Conservation (phyloP, 2,888 invertebrate species). For the Drosophila meridiana region DNA sequence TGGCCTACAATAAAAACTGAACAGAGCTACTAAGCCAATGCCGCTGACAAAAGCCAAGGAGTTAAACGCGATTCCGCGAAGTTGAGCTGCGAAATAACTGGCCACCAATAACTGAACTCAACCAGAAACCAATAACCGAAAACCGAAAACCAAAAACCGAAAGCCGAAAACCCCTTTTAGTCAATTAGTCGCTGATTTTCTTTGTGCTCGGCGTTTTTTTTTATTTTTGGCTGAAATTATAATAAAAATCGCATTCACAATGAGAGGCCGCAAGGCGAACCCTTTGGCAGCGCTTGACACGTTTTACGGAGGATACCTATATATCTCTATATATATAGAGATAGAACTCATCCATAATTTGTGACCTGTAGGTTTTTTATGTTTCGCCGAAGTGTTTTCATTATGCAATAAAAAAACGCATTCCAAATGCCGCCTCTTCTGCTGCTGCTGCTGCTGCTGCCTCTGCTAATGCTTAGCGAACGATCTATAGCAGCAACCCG, state of each 20-base stretch:
- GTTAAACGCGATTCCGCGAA: conserved; percentile 44
- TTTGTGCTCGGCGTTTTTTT: conserved; percentile 42
- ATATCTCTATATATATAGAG: background rate
- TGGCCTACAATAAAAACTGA: conserved; percentile 34
- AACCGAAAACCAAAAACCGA: conserved; percentile 48
- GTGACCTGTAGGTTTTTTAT: conserved; percentile 35
- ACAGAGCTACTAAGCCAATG: conserved; percentile 29
- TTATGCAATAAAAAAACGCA: conserved; percentile 74
- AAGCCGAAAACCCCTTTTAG: conserved; percentile 68
- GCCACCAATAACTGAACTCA: conserved; percentile 10
- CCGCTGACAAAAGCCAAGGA: conserved; percentile 40
- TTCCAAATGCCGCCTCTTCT: background rate
- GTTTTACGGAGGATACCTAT: conserved; percentile 3
- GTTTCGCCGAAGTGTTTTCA: conserved; percentile 67
- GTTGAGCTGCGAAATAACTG: background rate
- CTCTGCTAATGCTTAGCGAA: background rate
- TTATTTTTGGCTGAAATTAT: conserved; percentile 48
- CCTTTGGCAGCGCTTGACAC: conserved; percentile 34
- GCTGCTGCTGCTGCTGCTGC: background rate
- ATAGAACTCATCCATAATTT: background rate
- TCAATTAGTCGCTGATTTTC: conserved; percentile 81
- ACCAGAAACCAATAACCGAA: conserved; percentile 32
- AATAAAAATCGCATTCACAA: conserved; percentile 55
- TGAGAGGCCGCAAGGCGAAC: conserved; percentile 40
- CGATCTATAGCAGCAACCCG: conserved; percentile 50